Percentiles rank a stretch among this genome's conserved stretches.
Evolutionary conservation across 1,140 invertebrate species (phyloP).

Genomic region (Conus betulinus): DNA sequence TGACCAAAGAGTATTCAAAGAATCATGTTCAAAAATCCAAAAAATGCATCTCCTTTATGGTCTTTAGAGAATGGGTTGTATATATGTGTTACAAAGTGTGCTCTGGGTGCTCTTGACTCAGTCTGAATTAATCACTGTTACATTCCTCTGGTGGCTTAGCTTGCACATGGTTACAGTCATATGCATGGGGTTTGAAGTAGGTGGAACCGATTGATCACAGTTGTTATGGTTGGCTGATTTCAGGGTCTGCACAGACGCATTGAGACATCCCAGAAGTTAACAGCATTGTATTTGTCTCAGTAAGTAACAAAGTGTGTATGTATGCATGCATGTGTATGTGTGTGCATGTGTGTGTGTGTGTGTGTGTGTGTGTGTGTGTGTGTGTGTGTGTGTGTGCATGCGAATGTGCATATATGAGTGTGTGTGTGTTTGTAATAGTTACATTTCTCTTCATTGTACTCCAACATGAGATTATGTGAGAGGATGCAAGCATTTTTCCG

Average conservation of each 20-base stretch:
- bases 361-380: not conserved
- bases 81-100: no score
- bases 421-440: not conserved
- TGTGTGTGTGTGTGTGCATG: not conserved
- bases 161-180: no score
- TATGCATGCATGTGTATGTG: not conserved
- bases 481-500: not conserved
- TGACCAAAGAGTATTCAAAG: no score
- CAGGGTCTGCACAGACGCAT: not conserved
- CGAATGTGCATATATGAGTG: not conserved
- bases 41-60: no score
- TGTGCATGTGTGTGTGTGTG: not conserved
- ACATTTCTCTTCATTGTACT: no score
- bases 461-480: not conserved
- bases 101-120: no score
- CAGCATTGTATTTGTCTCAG: conserved; percentile 18
- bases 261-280: not conserved
- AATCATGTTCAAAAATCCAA: no score
- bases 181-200: no score
- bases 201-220: no score
- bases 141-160: no score
- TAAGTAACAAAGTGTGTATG: conserved; percentile 5
- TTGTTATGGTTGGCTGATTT: not conserved
- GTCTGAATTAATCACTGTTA: no score
- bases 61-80: no score